Evolutionary conservation across 1,140 invertebrate genomes (phyloP).

Genomic region (Acyrthosiphon pisum): DNA sequence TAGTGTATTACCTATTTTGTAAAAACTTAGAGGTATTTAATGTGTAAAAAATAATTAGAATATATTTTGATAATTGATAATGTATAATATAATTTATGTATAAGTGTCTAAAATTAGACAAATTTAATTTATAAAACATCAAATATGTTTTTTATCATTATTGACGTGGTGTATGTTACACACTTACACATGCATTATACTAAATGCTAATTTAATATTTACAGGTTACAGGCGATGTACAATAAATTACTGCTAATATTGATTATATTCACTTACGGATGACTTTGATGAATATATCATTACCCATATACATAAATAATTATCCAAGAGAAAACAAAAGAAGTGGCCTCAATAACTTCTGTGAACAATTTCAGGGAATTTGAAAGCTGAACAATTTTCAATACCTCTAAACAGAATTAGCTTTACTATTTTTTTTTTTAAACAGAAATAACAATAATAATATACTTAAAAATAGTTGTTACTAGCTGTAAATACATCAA

Average conservation of each 20-base stretch:
- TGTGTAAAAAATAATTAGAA: not conserved
- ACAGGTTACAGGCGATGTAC: not conserved
- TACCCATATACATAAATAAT: not conserved
- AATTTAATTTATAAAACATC: not conserved
- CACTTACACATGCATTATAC: not conserved
- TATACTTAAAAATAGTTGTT: not conserved
- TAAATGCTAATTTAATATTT: not conserved
- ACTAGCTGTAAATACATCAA: not conserved
- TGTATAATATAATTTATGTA: not conserved
- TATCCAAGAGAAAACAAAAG: not conserved
- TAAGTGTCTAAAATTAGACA: not conserved
- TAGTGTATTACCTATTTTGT: no score
- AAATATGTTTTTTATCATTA: not conserved
- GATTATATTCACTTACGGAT: not conserved
- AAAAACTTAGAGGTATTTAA: not conserved
- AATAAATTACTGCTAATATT: not conserved
- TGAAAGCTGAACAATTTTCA: not conserved
- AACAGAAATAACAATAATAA: not conserved
- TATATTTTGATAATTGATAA: not conserved
- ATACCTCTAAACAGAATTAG: not conserved
- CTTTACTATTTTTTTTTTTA: not conserved
- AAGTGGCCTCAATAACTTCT: slow-evolving; percentile 2
- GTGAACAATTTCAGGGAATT: not conserved
- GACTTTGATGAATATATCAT: slow-evolving; percentile 12
- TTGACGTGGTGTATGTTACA: not conserved